These are phyloP conservation scores for Halichoeres trimaculatus DNA, from an alignment of 2,113 vertebrate genomes.

Conservation along the genomic window DNA sequence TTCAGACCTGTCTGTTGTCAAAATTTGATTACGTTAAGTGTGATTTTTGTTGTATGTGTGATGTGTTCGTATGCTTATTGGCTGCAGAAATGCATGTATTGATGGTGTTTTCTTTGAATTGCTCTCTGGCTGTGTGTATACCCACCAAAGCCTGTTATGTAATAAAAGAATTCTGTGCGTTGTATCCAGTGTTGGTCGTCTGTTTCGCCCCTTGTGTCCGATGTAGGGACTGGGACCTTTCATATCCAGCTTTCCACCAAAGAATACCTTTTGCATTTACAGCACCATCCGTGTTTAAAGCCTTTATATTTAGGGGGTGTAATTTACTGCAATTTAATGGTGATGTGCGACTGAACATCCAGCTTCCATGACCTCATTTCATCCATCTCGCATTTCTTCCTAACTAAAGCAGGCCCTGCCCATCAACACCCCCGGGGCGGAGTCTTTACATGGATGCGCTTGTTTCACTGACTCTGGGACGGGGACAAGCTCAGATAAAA, in stretches of 20 bases:
- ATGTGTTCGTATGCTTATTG: constrained; percentile 39
- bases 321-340: not conserved
- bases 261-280: not conserved
- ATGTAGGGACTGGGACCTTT: not conserved
- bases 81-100: constrained; percentile 40
- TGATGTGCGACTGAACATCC: not conserved
- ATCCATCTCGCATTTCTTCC: constrained; percentile 27
- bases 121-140: constrained; percentile 57
- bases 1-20: constrained; percentile 32
- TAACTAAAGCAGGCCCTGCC: constrained; percentile 21
- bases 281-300: not conserved
- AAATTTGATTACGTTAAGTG: constrained; percentile 32
- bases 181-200: constrained; percentile 21
- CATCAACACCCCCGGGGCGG: constrained; percentile 49
- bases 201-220: constrained; percentile 15
- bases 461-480: constrained; percentile 25
- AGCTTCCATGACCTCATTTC: constrained; percentile 62
- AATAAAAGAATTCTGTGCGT: constrained; percentile 76
- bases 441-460: constrained; percentile 35
- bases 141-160: constrained; percentile 73
- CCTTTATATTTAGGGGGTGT: not conserved
- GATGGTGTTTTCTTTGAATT: constrained; percentile 48
- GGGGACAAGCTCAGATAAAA: not conserved
- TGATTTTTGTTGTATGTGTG: constrained; percentile 48
- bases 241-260: not conserved